A percentile compares a stretch with the other conserved stretches of the same genome.
Conservation (phyloP, 1,140 invertebrate genomes). For the Andrena cerasifolii region DNA sequence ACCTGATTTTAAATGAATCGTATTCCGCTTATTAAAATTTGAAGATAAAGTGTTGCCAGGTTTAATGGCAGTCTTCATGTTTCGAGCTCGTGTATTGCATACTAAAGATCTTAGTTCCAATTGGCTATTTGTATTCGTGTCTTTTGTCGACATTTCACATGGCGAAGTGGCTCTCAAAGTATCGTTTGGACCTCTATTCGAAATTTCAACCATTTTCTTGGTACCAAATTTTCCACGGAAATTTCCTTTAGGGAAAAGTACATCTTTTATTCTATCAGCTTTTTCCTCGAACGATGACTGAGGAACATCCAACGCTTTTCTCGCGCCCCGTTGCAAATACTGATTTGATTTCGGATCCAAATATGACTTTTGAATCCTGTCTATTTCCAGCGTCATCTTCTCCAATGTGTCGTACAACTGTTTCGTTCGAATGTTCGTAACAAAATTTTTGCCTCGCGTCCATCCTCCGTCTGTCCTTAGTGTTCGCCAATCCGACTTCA, state of each 20-base stretch:
- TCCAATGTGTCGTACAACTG: constrained; percentile 58
- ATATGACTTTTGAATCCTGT: constrained; percentile 52
- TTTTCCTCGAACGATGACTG: constrained; percentile 31
- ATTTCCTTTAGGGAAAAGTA: constrained; percentile 41
- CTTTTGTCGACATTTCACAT: not conserved
- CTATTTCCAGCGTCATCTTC: constrained; percentile 41
- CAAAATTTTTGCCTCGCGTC: constrained; percentile 21
- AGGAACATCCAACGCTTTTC: constrained; percentile 1
- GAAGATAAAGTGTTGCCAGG: not conserved
- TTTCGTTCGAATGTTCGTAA: constrained; percentile 11
- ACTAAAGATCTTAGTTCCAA: not conserved
- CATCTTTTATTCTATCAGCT: not conserved
- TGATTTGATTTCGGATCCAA: constrained; percentile 34
- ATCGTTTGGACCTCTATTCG: not conserved
- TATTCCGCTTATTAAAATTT: constrained; percentile 1
- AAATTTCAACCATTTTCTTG: not conserved
- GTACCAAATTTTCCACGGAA: not conserved
- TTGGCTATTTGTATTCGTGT: not conserved
- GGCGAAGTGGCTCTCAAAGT: not conserved
- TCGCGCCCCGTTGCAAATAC: constrained; percentile 30
- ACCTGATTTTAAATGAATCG: not conserved
- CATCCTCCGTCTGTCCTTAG: constrained; percentile 33
- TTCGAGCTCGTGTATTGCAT: not conserved
- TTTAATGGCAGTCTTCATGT: not conserved
- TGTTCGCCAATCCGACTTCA: constrained; percentile 59